Conservation (phyloP, 35 echinoderm and acorn worm genomes). For the Diadema setosum region DNA sequence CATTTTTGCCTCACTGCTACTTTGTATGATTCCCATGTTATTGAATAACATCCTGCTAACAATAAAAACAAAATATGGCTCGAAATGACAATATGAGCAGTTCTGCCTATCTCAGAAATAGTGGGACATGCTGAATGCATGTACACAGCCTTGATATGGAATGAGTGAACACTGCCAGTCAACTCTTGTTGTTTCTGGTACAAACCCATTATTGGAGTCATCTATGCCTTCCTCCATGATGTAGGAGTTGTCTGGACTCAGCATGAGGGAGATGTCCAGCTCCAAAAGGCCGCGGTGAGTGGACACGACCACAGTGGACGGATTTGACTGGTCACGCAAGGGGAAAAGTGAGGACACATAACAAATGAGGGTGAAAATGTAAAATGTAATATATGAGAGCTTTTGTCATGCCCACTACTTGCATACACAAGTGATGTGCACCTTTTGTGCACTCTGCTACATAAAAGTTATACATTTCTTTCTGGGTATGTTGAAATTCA, state of each 20-base stretch:
- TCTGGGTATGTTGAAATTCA: neutral
- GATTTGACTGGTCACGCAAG: conserved; percentile 48
- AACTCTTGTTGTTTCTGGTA: too few relatives aligned
- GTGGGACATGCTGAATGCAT: too few relatives aligned
- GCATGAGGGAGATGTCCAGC: conserved; percentile 84
- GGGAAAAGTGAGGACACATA: neutral
- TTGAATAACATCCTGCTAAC: too few relatives aligned
- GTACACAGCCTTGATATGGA: too few relatives aligned
- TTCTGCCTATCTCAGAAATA: too few relatives aligned
- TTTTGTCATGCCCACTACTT: neutral
- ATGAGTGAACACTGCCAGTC: too few relatives aligned
- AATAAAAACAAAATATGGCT: too few relatives aligned
- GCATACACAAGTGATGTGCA: neutral
- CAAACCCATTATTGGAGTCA: too few relatives aligned
- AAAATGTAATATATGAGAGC: neutral
- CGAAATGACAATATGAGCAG: too few relatives aligned
- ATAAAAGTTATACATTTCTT: neutral
- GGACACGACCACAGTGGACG: conserved; percentile 77
- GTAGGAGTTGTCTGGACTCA: conserved; percentile 60
- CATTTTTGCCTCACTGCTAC: too few relatives aligned
- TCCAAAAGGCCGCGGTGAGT: conserved; percentile 80
- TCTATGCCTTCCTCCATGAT: conserved; percentile 90
- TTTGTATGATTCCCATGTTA: too few relatives aligned
- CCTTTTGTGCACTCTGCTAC: neutral
- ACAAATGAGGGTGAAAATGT: neutral